Percentiles rank a stretch among this genome's conserved stretches.
Conservation (phyloP, 2,888 invertebrate species). For the Eledona agricola region DNA sequence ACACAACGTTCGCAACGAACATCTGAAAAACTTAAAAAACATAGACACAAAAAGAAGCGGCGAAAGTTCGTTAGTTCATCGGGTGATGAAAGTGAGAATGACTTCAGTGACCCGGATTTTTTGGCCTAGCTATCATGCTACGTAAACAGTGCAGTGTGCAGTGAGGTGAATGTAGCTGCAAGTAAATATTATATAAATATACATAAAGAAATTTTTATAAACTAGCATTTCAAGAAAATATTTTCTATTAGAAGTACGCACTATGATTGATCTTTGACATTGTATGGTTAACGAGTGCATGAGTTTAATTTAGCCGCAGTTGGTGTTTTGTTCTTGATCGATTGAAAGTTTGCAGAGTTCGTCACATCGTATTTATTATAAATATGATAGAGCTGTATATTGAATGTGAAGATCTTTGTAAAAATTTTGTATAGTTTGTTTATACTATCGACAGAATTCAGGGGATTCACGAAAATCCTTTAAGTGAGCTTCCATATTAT, state of each 20-base stretch:
- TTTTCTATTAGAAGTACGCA: slow-evolving; percentile 46
- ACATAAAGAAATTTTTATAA: slow-evolving; percentile 29
- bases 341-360: slow-evolving; percentile 44
- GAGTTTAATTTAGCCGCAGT: slow-evolving; percentile 15
- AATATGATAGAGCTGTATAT: slow-evolving; percentile 51
- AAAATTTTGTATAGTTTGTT: slow-evolving; percentile 53
- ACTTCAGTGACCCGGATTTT: slow-evolving; percentile 70
- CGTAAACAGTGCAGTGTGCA: slow-evolving; percentile 54
- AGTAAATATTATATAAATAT: slow-evolving; percentile 41
- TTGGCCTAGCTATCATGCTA: slow-evolving; percentile 57
- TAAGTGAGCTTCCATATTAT: slow-evolving; percentile 36
- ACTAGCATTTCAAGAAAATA: slow-evolving; percentile 36
- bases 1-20: slow-evolving; percentile 58
- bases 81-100: slow-evolving; percentile 72
- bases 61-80: slow-evolving; percentile 66
- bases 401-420: slow-evolving; percentile 50
- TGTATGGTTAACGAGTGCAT: slow-evolving; percentile 7
- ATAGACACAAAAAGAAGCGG: slow-evolving; percentile 66
- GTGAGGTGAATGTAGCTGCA: slow-evolving; percentile 51
- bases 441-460: slow-evolving; percentile 47
- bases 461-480: slow-evolving; percentile 43
- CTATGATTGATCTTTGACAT: slow-evolving; percentile 29
- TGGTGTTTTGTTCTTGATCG: slow-evolving; percentile 24
- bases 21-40: slow-evolving; percentile 63
- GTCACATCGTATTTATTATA: slow-evolving; percentile 49